Evolutionary conservation across 2,888 invertebrate genomes (phyloP).

Genomic region (Crocallis elinguaria): DNA sequence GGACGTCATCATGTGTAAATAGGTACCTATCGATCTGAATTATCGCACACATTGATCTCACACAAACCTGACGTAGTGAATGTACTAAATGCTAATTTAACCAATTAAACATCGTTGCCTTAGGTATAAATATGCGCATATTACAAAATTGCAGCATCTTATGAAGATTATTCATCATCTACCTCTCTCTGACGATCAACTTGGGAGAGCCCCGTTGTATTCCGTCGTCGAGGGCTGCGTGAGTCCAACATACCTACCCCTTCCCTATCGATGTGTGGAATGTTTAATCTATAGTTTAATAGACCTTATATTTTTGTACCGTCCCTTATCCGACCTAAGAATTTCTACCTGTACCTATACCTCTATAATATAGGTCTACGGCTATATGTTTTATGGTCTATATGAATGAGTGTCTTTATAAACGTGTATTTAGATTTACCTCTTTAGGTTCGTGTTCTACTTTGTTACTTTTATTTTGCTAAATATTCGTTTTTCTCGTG

Average conservation of each 20-base stretch:
- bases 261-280: constrained; percentile 81
- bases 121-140: constrained; percentile 83
- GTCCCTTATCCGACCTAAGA: constrained; percentile 27
- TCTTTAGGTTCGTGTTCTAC: constrained; percentile 24
- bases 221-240: constrained; percentile 77
- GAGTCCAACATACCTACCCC: constrained; percentile 65
- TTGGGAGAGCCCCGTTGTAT: constrained; percentile 78
- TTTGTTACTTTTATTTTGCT: constrained; percentile 23
- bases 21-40: background rate
- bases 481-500: constrained; percentile 9
- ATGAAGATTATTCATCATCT: constrained; percentile 89
- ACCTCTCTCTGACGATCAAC: constrained; percentile 87
- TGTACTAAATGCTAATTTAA: constrained; percentile 59
- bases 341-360: too few relatives aligned
- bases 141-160: constrained; percentile 88
- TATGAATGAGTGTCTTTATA: constrained; percentile 32
- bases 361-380: too few relatives aligned
- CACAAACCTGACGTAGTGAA: constrained; percentile 20
- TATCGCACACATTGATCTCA: constrained; percentile 3
- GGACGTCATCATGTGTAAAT: background rate
- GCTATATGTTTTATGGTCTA: constrained; percentile 19
- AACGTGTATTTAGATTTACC: constrained; percentile 28
- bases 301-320: constrained; percentile 36
- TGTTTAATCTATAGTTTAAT: constrained; percentile 64
- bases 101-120: constrained; percentile 77